Base-by-base conservation (phyloP, 1,140 invertebrate species). In the Trichonephila clavipes region DNA sequence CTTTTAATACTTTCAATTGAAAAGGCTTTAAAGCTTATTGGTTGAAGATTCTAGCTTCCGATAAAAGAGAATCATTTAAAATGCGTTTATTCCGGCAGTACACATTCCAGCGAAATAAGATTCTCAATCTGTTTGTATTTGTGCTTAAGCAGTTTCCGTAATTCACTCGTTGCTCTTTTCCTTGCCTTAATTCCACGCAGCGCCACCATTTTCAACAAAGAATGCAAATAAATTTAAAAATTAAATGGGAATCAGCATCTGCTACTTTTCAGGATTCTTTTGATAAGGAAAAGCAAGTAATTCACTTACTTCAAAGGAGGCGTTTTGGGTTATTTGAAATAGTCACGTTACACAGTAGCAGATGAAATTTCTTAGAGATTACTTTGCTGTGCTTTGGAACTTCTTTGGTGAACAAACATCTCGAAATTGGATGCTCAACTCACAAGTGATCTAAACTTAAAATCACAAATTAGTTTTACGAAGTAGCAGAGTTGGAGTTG, bases 21-120 rank as follows among this genome's bases (percentile, higher is more conserved):
- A 64, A 61, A 58, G n/a, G 12, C 34, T 88, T 88, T 64, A 64
- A 64, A 88, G 61, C 34, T 40, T 40, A 88, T 83, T 83, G 82
- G 82, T 28, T 19, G 82, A n/a, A 51, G 82, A 83, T 77, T 4
- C 28, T 16, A 19, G 24, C 72, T 83, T 83, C 86, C 34, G 86
- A 88, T 88, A 88, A 88, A 51, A 88, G 86, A 61, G 64, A 88
- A 88, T 83, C 86, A 88, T 88, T 88, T 88, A 88, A 88, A 88
- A 64, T 64, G 59, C 59, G 86, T 88, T 88, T 88, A 83, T 83
- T 59, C 44, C n/a, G 34, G 24, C 24, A 40, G 24, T 4, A 28
- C 8, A 85, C 16, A 44, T 34, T 3, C 61, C 16, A 19, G 28
- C 2, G 40, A 88, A 62, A 62, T 64, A 64, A 88, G 34, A 66